Percentiles rank a stretch among this genome's conserved stretches.
phyloP scores from a whole-genome alignment of 1,140 invertebrate genomes.

The Euura lappo region DNA sequence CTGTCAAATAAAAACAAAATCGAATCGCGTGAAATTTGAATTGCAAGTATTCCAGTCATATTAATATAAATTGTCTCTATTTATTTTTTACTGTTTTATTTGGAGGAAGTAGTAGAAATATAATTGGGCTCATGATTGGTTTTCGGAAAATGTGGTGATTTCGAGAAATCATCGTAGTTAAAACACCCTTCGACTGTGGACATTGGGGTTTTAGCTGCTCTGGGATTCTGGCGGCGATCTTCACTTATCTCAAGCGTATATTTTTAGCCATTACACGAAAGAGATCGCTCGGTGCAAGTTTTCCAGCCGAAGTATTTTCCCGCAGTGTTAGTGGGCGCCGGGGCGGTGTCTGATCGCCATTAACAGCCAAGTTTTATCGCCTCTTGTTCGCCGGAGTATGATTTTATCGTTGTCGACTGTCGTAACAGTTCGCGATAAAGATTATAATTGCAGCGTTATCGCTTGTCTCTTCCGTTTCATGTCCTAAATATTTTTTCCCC shows the following conservation, averaged over 20 bases:
- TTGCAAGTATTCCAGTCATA: no score
- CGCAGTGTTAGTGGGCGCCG: neutral
- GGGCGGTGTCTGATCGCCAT: neutral
- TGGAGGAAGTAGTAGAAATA: no score
- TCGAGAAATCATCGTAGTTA: no score
- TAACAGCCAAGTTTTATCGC: neutral
- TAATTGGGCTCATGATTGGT: no score
- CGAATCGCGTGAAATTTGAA: no score
- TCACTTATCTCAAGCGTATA: neutral
- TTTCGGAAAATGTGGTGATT: no score
- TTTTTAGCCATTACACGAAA: constrained; percentile 5
- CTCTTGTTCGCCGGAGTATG: constrained; percentile 6
- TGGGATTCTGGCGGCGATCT: neutral
- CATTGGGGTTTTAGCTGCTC: neutral
- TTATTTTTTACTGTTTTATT: no score
- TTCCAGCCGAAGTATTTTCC: neutral
- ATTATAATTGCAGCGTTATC: constrained; percentile 5
- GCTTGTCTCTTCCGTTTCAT: neutral
- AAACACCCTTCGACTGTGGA: neutral
- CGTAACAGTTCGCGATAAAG: constrained; percentile 5
- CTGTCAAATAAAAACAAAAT: no score
- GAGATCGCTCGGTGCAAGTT: neutral
- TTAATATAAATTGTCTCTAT: no score
- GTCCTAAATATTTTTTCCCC: neutral
- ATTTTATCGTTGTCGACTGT: constrained; percentile 2